Conservation (phyloP, 30 jellyfish, hydroid and myxozoan genomes). For the Turritopsis dohrnii region DNA sequence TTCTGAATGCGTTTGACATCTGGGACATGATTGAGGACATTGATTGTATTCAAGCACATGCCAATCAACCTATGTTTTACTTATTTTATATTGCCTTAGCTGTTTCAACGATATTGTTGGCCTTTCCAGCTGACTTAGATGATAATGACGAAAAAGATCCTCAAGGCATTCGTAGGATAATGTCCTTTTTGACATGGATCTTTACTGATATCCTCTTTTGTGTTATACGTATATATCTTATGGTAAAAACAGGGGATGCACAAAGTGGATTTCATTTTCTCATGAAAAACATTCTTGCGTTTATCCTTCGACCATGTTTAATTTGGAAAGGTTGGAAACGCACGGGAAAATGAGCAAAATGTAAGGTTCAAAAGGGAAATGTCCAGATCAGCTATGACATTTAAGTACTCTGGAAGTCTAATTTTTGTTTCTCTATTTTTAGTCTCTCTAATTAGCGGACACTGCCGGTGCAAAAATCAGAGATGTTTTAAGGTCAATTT, state of each 20-base stretch:
- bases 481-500: no score
- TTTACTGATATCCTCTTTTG: constrained; percentile 35
- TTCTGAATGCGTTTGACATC: constrained; percentile 30
- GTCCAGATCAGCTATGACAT: no score
- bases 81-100: constrained; percentile 10
- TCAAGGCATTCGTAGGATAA: neutral
- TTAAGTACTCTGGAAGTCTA: no score
- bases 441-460: no score
- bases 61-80: neutral
- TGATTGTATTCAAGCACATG: constrained; percentile 7
- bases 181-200: constrained; percentile 4
- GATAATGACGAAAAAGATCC: constrained; percentile 9
- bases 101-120: neutral
- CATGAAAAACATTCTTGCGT: constrained; percentile 19
- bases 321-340: neutral
- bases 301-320: constrained; percentile 4
- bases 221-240: constrained; percentile 11
- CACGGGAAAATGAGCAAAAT: no score
- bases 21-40: constrained; percentile 25
- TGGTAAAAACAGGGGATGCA: neutral
- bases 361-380: no score
- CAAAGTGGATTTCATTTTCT: constrained; percentile 27
- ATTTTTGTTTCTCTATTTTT: no score
- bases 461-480: no score
- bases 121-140: constrained; percentile 23